phyloP scores from a whole-genome alignment of 2,888 invertebrate genomes.

The Amphipyra berbera region DNA sequence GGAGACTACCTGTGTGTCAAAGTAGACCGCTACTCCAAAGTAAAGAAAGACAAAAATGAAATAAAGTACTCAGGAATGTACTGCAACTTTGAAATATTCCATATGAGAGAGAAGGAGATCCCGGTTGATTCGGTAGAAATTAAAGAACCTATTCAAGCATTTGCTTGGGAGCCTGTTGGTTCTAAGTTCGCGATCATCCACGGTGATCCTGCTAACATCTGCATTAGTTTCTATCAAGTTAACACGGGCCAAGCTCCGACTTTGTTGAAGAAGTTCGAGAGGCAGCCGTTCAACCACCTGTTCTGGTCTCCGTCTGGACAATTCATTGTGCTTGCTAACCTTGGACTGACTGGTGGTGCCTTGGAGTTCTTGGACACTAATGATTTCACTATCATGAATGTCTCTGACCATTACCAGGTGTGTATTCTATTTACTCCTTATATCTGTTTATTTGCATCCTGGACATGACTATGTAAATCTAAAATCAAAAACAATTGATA shows the following conservation, averaged over 20 bases:
- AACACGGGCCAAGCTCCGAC: slow-evolving; percentile 97
- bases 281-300: slow-evolving; percentile 96
- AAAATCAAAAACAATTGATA: no score
- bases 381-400: slow-evolving; percentile 98
- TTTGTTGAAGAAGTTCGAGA: slow-evolving; percentile 96
- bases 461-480: no score
- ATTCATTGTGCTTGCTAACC: slow-evolving; percentile 97
- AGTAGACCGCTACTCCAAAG: slow-evolving; percentile 94
- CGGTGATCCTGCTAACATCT: slow-evolving; percentile 95
- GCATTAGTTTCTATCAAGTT: slow-evolving; percentile 96
- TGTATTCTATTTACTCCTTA: slow-evolving; percentile 19
- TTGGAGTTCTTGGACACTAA: slow-evolving; percentile 98
- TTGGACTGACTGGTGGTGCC: slow-evolving; percentile 95
- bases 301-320: slow-evolving; percentile 99
- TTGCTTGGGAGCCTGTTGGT: slow-evolving; percentile 99
- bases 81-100: slow-evolving; percentile 99
- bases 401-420: slow-evolving; percentile 97
- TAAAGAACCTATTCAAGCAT: slow-evolving; percentile 97
- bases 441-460: no score
- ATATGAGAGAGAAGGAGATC: slow-evolving; percentile 99
- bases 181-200: slow-evolving; percentile 99
- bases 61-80: slow-evolving; percentile 99
- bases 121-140: slow-evolving; percentile 99
- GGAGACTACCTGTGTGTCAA: slow-evolving; percentile 99
- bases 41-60: slow-evolving; percentile 98